A percentile compares a stretch with the other conserved stretches of the same genome.
phyloP scores from a whole-genome alignment of 2,113 vertebrate species.

The Chrysochloris asiatica region DNA sequence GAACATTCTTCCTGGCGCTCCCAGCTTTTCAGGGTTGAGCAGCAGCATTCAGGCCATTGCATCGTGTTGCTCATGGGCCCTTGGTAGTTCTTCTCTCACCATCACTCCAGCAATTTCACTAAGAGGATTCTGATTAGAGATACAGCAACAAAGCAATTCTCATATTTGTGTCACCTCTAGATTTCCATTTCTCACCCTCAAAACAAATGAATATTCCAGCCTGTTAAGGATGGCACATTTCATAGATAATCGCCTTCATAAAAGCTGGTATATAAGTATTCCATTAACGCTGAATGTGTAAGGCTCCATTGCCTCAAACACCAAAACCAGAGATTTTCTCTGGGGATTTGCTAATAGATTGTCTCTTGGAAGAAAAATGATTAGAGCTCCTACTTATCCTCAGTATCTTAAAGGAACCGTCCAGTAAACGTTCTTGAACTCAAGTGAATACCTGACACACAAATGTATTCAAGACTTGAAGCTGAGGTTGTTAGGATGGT shows the following conservation, averaged over 20 bases:
- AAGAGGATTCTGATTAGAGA: slow-evolving; percentile 18
- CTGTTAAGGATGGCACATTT: slow-evolving; percentile 46
- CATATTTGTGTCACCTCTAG: slow-evolving; percentile 20
- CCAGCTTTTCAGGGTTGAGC: neutral
- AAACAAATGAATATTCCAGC: slow-evolving; percentile 70
- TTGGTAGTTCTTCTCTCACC: slow-evolving; percentile 32
- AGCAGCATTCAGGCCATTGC: neutral
- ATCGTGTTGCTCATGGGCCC: neutral
- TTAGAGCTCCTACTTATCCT: slow-evolving; percentile 24
- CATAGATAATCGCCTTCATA: slow-evolving; percentile 58
- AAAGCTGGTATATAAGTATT: slow-evolving; percentile 18
- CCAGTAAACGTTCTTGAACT: slow-evolving; percentile 19
- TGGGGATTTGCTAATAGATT: slow-evolving; percentile 51
- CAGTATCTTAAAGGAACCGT: slow-evolving; percentile 2
- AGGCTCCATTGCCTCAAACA: slow-evolving; percentile 45
- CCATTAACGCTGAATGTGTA: slow-evolving; percentile 20
- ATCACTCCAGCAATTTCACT: neutral
- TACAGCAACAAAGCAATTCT: slow-evolving; percentile 47
- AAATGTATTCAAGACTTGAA: neutral
- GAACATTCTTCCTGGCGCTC: neutral
- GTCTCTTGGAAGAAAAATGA: slow-evolving; percentile 45
- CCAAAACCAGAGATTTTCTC: slow-evolving; percentile 60
- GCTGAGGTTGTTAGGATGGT: neutral
- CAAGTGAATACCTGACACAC: neutral
- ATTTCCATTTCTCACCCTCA: slow-evolving; percentile 70